Base-by-base conservation (phyloP, 2,113 vertebrate species). In the Hypanus sabinus region DNA sequence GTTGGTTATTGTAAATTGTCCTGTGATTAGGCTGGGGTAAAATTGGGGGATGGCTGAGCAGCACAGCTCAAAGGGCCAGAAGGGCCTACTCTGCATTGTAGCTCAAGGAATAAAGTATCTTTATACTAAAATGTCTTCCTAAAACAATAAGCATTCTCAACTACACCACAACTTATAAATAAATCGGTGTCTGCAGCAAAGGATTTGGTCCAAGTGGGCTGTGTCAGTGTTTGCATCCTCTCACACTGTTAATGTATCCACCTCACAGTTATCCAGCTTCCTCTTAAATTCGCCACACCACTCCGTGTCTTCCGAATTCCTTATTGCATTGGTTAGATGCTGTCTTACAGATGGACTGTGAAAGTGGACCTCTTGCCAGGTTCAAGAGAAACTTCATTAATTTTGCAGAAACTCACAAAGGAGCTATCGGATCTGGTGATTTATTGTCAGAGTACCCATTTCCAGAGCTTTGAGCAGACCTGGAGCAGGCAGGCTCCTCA, bases 371-470 rank as follows among this genome's bases (percentile, higher is more conserved):
- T 38, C 80, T 8, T 18, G 85, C 0, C 3, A n/a, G 60, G 30
- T 65, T 33, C 18, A 65, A 65, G 7, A 65, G 85, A 33, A 36
- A 8, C 6, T 18, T 65, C 30, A 1, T 93, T 93, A 70, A 1
- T 93, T 30, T 93, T 46, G 5, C 68, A 93, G 0, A 98, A 98
- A 94, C 95, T 98, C 95, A 97, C 97, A 94, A 97, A 96, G 0
- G 97, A 98, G 95, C 96, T 99, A 33, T 98, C 98, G 0, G 98
- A 97, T 0, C 93, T 99, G 96, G 98, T 97, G n/a, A 96, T 99
- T 6, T 99, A 99, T 94, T 98, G 98, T 95, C 95, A 95, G 79
- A 97, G 97, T 11, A 96, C 97, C 0, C 95, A 96, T 18, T 98
- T 98, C 95, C 95, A 95, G 0, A 96, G 97, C 18, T 97, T 98